A percentile compares a stretch with the other conserved stretches of the same genome.
Evolutionary conservation across 2,113 vertebrate species (phyloP).

Genomic region (Thalassoma bifasciatum): DNA sequence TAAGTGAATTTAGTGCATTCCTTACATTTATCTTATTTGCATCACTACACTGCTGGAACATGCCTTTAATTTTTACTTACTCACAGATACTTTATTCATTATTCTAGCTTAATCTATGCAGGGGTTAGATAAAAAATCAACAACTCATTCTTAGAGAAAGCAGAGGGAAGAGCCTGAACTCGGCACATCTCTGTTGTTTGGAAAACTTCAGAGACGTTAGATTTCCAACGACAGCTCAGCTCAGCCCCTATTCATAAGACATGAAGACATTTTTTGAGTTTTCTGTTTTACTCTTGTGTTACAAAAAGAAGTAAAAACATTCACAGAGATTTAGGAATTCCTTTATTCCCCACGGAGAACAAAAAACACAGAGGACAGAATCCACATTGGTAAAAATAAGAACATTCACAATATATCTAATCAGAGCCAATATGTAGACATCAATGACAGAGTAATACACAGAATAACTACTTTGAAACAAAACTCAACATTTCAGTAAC

Average conservation of each 20-base stretch:
- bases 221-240: slow-evolving; percentile 39
- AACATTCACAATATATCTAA: slow-evolving; percentile 51
- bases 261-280: slow-evolving; percentile 15
- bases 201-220: slow-evolving; percentile 44
- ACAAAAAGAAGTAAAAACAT: slow-evolving; percentile 35
- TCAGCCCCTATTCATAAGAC: slow-evolving; percentile 28
- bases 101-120: slow-evolving; percentile 37
- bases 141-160: not conserved
- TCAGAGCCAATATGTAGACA: slow-evolving; percentile 39
- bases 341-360: slow-evolving; percentile 58
- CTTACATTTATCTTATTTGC: not conserved
- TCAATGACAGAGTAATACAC: slow-evolving; percentile 44
- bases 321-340: slow-evolving; percentile 30
- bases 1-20: not conserved
- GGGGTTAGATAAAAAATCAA: slow-evolving; percentile 38
- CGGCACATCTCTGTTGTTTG: slow-evolving; percentile 39
- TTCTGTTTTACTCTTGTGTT: slow-evolving; percentile 14
- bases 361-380: slow-evolving; percentile 61
- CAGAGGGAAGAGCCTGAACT: slow-evolving; percentile 25
- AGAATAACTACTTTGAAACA: slow-evolving; percentile 37
- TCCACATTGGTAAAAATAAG: slow-evolving; percentile 48
- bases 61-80: slow-evolving; percentile 27
- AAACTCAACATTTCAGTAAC: slow-evolving; percentile 54
- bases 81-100: slow-evolving; percentile 55
- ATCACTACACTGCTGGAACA: not conserved